Conservation (phyloP, 2,888 invertebrate genomes). For the Cybosia mesomella region DNA sequence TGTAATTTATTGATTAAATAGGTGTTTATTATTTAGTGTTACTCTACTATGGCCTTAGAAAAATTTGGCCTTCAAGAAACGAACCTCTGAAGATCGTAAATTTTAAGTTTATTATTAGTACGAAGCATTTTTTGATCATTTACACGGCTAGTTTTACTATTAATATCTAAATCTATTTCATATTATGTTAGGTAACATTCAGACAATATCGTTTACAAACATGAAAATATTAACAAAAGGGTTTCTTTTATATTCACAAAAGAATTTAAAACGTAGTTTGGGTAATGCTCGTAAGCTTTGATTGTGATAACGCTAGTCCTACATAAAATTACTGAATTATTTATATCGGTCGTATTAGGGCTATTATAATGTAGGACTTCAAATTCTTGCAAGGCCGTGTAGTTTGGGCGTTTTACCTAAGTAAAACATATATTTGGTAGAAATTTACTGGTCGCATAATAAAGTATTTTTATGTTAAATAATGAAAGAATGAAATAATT, state of each 20-base stretch:
- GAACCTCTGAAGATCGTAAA: not conserved
- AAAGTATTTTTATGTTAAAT: too few species aligned
- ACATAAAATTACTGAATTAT: not conserved
- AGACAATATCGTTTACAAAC: not conserved
- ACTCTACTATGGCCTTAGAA: too few species aligned
- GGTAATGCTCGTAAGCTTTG: not conserved
- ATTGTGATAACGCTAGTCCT: not conserved
- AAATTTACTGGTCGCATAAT: too few species aligned
- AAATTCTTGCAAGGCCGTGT: not conserved
- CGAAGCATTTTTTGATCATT: not conserved
- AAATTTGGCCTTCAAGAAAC: not conserved
- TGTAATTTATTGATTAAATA: too few species aligned
- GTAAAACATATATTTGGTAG: too few species aligned
- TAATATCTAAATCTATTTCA: not conserved
- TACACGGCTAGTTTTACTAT: not conserved
- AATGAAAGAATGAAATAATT: too few species aligned
- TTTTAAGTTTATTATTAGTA: not conserved
- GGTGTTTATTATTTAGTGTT: too few species aligned
- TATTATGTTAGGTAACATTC: not conserved
- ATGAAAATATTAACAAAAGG: slow-evolving; percentile 1
- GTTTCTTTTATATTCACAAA: not conserved
- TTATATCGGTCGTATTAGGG: not conserved
- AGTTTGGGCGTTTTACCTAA: too few species aligned
- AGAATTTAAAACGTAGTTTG: not conserved
- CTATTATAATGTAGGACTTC: not conserved